phyloP scores from a whole-genome alignment of 2,888 invertebrate species.

The Lithophane leautieri region DNA sequence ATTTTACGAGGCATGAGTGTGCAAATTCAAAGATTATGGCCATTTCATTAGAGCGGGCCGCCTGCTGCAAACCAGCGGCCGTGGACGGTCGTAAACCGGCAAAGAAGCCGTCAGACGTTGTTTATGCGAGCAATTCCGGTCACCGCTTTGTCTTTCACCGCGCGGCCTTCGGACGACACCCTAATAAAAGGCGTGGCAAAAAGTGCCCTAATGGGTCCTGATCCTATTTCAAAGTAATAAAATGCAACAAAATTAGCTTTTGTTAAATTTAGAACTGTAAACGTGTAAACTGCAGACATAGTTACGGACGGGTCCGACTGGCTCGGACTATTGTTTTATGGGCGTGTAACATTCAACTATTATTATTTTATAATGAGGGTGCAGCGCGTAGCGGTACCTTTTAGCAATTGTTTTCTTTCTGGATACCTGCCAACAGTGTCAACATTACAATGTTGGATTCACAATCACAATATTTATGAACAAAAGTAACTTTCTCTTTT shows the following conservation, averaged over 20 bases:
- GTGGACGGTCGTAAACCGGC: conserved; percentile 80
- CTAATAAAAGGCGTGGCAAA: conserved; percentile 90
- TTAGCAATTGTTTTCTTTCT: conserved; percentile 44
- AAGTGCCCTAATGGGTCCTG: conserved; percentile 87
- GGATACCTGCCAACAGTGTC: conserved; percentile 48
- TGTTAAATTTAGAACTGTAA: conserved; percentile 85
- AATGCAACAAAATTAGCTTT: conserved; percentile 90
- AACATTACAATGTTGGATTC: conserved; percentile 24
- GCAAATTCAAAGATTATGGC: conserved; percentile 53
- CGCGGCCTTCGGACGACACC: conserved; percentile 89
- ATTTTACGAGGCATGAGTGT: conserved; percentile 45
- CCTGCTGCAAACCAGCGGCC: conserved; percentile 58
- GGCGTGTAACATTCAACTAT: conserved; percentile 77
- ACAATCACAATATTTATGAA: conserved; percentile 26
- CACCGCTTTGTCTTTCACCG: conserved; percentile 88
- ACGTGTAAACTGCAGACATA: conserved; percentile 79
- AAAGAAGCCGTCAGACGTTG: conserved; percentile 88
- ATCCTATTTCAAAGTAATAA: conserved; percentile 89
- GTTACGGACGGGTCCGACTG: conserved; percentile 74
- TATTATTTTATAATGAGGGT: conserved; percentile 60
- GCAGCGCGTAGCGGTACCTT: conserved; percentile 46
- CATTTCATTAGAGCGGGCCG: conserved; percentile 54
- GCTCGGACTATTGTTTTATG: conserved; percentile 82
- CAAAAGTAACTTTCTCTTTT: conserved; percentile 50
- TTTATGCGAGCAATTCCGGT: conserved; percentile 88